Conservation (phyloP, 2,888 invertebrate species). For the Elmis aenea region DNA sequence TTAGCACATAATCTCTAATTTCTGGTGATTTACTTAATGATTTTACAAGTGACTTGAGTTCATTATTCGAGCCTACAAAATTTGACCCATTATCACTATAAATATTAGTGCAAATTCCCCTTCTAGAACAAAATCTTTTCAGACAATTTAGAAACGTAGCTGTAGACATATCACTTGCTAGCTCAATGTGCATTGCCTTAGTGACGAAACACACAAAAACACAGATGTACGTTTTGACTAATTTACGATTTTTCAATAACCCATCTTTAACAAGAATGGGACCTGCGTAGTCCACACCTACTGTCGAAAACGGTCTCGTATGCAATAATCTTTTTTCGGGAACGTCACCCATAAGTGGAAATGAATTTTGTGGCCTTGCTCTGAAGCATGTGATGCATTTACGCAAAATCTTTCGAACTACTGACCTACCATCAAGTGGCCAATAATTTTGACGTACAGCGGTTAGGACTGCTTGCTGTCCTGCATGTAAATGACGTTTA, state of each 20-base stretch:
- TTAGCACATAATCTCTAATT: not conserved
- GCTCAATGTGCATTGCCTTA: constrained; percentile 28
- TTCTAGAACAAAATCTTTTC: constrained; percentile 1
- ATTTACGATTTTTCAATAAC: constrained; percentile 12
- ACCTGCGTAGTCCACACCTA: constrained; percentile 5
- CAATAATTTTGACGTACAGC: constrained; percentile 9
- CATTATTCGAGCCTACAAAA: constrained; percentile 7
- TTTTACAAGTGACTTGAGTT: constrained; percentile 1
- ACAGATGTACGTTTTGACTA: constrained; percentile 23
- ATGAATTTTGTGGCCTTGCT: not conserved
- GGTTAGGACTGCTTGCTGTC: constrained; percentile 1
- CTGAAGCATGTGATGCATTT: constrained; percentile 6
- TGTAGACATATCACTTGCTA: constrained; percentile 3
- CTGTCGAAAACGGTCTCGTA: constrained; percentile 5
- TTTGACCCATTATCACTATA: constrained; percentile 7
- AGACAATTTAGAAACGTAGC: constrained; percentile 3
- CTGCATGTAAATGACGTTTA: constrained; percentile 6
- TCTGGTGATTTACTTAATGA: not conserved
- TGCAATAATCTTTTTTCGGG: no score
- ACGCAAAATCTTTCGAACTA: not conserved
- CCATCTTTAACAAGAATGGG: constrained; percentile 7
- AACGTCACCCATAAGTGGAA: constrained; percentile 2
- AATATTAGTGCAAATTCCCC: constrained; percentile 3
- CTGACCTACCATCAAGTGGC: constrained; percentile 8
- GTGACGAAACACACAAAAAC: constrained; percentile 27